Base-by-base conservation (phyloP, 2,888 invertebrate species). In the Lasioglossum leucozonium region DNA sequence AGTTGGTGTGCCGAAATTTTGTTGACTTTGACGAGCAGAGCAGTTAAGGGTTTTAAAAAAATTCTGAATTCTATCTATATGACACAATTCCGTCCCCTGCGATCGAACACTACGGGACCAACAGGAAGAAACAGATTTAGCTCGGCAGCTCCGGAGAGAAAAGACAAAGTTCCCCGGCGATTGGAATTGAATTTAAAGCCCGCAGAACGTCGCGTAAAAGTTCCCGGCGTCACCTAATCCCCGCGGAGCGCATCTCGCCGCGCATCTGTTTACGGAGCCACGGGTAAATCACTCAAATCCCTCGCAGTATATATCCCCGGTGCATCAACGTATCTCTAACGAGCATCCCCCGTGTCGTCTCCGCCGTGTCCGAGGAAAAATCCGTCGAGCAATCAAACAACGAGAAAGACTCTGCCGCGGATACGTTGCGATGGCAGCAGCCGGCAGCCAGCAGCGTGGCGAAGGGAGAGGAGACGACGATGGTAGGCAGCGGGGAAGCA, bases 381-480 rank as follows among this genome's bases (percentile, higher is more conserved):
- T 78, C 73, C 89, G 89, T 88, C 84, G 72, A 87, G 87, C 87
- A 89, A 88, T 88, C 86, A 86, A 90, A 88, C 87, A 83, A 89
- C 89, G 89, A n/a, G n/a, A 88, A 87, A 90, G 88, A 92, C 92
- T 91, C 92, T 91, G 85, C 87, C 91, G 86, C 87, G 89, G 88
- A 89, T 92, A 90, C 88, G 26, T 30, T 34, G 67, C n/a, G 67
- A 40, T 34, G 67, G 10, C 37, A 22, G 67, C 0, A 22, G 67
- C 0, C 22, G 10, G 37, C 37, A 18, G 10, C 3, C 34, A 34
- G 34, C 37, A 10, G 37, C 37, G 67, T 1, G 34, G 72, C 82
- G n/a, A 16, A 5, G 30, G 26, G 10, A n/a, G 55, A n/a, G 62
- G 16, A 62, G 30, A 26, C 30, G 62, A 30, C 62, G 30, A 30